Evolutionary conservation across 2,113 vertebrate species (phyloP), one percentile per base, ranked within the genome.

Genomic region (Corythoichthys haematopterus): DNA sequence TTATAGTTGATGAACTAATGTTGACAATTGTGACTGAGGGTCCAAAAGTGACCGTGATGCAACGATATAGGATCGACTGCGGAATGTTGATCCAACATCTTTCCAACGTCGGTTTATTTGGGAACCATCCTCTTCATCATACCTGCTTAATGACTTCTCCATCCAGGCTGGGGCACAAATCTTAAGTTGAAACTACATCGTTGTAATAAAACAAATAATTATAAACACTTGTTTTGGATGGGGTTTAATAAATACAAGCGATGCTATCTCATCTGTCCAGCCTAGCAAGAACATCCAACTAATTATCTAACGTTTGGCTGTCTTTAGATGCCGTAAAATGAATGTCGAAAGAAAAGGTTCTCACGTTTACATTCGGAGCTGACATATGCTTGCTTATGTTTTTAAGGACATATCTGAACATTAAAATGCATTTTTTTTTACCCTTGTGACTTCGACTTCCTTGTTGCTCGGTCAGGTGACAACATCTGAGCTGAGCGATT

Each of bases 401-500:
- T 59, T 14, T 47, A 1, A 28, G 6, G 14, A 28, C 0, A 62
- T 47, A 0, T 51, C 16, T 2, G 8, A 52, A 0, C 38, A 9
- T 11, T 3, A 52, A 63, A 2, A 45, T 3, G 1, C 0, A 13
- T 0, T 12, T 47, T 61, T 61, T 28, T 35, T 69, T 77, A 82
- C 84, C 83, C 66, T 64, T 9, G 37, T 50, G 28, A 13, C 7
- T 43, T 43, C 43, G 45, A 52, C 65, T 77, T 82, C 79, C 69
- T 61, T 63, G 16, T 2, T 37, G 20, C 14, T 14, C 38, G 1
- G 75, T 82, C 85, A 86, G 81, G 75, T 85, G 85, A 82, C 75
- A 14, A n/a, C 9, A 13, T 12, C 56, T 43, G 1, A 16, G 12
- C 20, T 1, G 2, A 46, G 20, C 11, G 12, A 2, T 28, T 59